Evolutionary conservation across 1,140 invertebrate species (phyloP), one percentile per base, ranked within the genome.

Genomic region (Eriosoma lanigerum): DNA sequence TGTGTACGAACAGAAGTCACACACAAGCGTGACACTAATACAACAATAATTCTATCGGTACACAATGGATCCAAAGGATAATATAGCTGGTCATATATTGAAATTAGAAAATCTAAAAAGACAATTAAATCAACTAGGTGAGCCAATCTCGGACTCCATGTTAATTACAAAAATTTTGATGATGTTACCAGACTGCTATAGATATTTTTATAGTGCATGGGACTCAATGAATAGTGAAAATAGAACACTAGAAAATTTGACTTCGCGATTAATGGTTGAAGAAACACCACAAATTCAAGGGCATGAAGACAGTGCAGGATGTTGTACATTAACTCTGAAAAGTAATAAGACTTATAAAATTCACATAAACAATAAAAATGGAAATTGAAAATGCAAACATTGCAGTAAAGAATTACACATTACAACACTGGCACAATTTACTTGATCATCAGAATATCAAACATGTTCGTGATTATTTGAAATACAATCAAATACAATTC

Each of bases 11-110:
- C 58, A 29, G 21, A 26, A 12, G 12, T 56, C 21, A 3, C 21
- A 21, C 8, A 12, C 9, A 26, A 58, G 56, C 12, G 17, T 62
- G 9, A 62, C 17, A 32, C 10, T 62, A 62, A 29, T 9, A 9
- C 64, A 68, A 68, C 38, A 68, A 68, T 24, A 68, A 21, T 68
- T 68, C n/a, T 68, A 68, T 46, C 9, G 2, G 1, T 46, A 21
- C 21, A 26, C 13, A 44, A 68, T 21, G n/a, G 38, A 68, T 46
- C 60, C 13, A 38, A 64, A 38, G 8, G 32, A 38, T 4, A 38
- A 38, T 38, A 38, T 38, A 64, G 10, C 2, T 29, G 15, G 26
- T 32, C 26, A 64, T 64, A 64, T 9, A 56, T 4, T 8, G 8
- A 38, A 58, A 38, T 38, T 38, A 38, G 32, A 38, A 8, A 38